Percentiles rank a stretch among this genome's conserved stretches.
These are phyloP conservation scores for Capreolus pygargus DNA, from an alignment of 2,113 vertebrate species.

Conservation along the genomic window DNA sequence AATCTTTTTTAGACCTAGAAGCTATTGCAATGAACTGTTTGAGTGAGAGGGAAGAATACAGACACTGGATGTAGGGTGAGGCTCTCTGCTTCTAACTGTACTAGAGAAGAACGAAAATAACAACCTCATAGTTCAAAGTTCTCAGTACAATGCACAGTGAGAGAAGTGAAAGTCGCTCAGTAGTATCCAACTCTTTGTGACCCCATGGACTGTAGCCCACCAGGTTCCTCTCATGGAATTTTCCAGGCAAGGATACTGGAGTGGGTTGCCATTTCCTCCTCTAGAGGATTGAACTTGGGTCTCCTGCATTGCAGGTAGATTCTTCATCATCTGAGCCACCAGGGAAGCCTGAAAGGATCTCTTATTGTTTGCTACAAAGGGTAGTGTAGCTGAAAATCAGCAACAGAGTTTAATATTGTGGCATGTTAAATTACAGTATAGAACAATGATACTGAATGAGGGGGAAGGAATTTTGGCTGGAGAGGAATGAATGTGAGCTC, in stretches of 20 bases:
- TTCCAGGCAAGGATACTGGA: background rate
- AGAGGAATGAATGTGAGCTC: background rate
- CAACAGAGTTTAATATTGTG: background rate
- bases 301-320: background rate
- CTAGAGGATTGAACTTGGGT: background rate
- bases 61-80: accelerated
- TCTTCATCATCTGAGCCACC: background rate
- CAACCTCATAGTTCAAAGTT: background rate
- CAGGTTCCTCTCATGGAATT: background rate
- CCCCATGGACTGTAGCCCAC: background rate
- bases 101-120: background rate
- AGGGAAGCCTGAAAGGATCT: background rate
- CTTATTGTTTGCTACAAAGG: background rate
- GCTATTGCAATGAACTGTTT: background rate
- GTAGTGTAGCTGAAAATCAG: background rate
- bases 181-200: background rate
- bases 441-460: background rate
- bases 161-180: background rate
- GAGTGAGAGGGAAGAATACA: background rate
- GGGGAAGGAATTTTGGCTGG: background rate
- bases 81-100: background rate
- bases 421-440: background rate
- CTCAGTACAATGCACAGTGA: background rate
- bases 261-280: background rate
- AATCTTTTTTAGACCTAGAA: background rate